Evolutionary conservation across 1,140 invertebrate species (phyloP), one percentile per base, ranked within the genome.

Genomic region (Brachionus rubens): DNA sequence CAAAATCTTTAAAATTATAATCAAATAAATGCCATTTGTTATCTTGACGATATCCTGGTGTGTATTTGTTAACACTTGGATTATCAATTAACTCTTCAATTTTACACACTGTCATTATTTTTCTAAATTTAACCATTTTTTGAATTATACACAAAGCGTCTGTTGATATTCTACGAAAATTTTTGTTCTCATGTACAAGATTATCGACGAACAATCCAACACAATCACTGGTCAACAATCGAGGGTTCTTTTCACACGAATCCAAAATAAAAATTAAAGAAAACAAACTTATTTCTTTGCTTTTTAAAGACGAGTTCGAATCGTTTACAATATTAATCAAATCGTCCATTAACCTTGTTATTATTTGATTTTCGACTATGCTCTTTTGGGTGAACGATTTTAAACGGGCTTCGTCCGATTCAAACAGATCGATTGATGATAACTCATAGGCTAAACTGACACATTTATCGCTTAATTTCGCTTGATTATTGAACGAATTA

Each of bases 401-500:
- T 19, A 65, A n/a, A 19, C 50, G 48, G 10, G 19, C 14, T 5
- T 50, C 72, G 41, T 80, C 75, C 77, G 86, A 75, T 19, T 82
- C 79, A 1, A 88, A 89, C 0, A 81, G 79, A 5, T 84, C 81
- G 6, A 89, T 77, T n/a, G 43, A 7, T n/a, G 43, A 36, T 4
- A 72, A 40, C 19, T 54, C 50, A 28, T 50, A 50, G 24, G 68
- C 68, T 12, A 48, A 36, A 14, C 21, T 40, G 4, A 48, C n/a
- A n/a, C 19, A 26, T n/a, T 40, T 16, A 46, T 72, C 68, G 47
- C 76, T 78, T 77, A 87, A 85, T 76, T 81, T 65, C 62, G 82
- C 81, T 65, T 82, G 79, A 26, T 88, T 83, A 59, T 84, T 81
- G 77, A 86, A 82, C 21, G 86, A 86, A 48, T 87, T 84, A 72